Base-by-base conservation (phyloP, 53 echinoderm and acorn worm genomes). In the Paracentrotus lividus region DNA sequence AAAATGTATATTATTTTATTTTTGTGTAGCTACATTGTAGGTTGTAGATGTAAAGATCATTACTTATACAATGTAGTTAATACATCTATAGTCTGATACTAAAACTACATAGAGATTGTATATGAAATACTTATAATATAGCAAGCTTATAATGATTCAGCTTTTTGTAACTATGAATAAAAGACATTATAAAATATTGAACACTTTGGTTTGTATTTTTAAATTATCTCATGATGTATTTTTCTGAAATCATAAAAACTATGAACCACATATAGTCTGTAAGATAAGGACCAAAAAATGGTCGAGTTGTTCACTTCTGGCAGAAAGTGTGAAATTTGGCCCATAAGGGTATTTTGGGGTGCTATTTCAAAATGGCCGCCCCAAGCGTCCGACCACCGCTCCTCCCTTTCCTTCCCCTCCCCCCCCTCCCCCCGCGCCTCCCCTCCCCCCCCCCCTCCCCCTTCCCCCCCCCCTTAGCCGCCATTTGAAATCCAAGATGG, bases 101-200 rank as follows among this genome's bases (percentile, higher is more conserved):
- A 1, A 36, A 72, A 40, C 21, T 40, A 72, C 20, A 72, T n/a
- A n/a, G 38, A 72, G 32, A 72, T 38, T 20, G 33, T 72, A 13
- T 69, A 38, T 36, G 5, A 72, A 1, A 36, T 66, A 72, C 33
- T 32, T 27, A 72, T 6, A 72, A 72, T 38, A 4, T 72, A 81
- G 24, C 26, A 81, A 47, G 76, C 76, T 76, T 42, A 42, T 76
- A 3, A n/a, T n/a, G 67, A 34, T 36, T 40, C 10, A 18, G 49
- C 24, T 81, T 81, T 72, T 81, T 81, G 81, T 81, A 81, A 81
- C 47, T 81, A 44, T 77, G 49, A 81, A 81, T 81, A 81, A 81
- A 81, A 81, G 27, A 24, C 44, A 24, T 5, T 69, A 69, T 69
- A 36, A 72, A 7, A 76, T 16, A 76, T 4, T 31, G 38, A 40